Conservation (phyloP, 2,888 invertebrate species). For the Polyommatus icarus region DNA sequence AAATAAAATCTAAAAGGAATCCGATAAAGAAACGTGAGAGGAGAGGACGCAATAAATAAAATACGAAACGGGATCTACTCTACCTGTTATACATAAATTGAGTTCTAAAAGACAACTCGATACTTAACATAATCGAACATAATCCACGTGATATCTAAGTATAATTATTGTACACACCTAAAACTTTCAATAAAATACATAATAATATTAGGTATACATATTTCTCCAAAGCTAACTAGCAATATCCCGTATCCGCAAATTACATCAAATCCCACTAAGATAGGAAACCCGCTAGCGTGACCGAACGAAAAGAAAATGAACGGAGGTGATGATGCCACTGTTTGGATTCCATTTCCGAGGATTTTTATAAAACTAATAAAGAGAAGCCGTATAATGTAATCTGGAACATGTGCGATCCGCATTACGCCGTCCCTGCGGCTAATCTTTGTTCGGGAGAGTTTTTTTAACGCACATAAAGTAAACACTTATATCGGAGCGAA, state of each 20-base stretch:
- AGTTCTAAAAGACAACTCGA: neutral
- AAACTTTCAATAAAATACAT: neutral
- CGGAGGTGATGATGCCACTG: slow-evolving; percentile 2
- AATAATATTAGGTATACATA: too few species aligned
- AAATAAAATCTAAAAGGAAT: slow-evolving; percentile 25
- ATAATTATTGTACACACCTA: too few species aligned
- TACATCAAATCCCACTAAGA: neutral
- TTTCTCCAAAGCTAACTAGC: neutral
- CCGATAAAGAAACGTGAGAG: slow-evolving; percentile 15
- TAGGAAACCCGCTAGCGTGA: neutral
- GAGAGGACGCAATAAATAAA: slow-evolving; percentile 1
- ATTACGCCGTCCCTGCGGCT: slow-evolving; percentile 29
- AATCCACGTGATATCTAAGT: too few species aligned
- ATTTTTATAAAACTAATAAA: slow-evolving; percentile 42
- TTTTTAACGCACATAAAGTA: slow-evolving; percentile 27
- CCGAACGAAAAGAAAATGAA: neutral
- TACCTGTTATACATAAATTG: neutral
- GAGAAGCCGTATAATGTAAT: slow-evolving; percentile 41
- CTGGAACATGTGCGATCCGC: slow-evolving; percentile 37
- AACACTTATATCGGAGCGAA: neutral
- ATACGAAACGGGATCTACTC: neutral
- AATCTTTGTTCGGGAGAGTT: slow-evolving; percentile 32
- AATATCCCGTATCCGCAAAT: neutral
- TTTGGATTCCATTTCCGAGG: slow-evolving; percentile 34
- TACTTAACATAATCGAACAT: too few species aligned